Percentiles rank a stretch among this genome's conserved stretches.
These are phyloP conservation scores for Drosophila triauraria DNA, from an alignment of 1,140 invertebrate genomes.

Conservation along the genomic window DNA sequence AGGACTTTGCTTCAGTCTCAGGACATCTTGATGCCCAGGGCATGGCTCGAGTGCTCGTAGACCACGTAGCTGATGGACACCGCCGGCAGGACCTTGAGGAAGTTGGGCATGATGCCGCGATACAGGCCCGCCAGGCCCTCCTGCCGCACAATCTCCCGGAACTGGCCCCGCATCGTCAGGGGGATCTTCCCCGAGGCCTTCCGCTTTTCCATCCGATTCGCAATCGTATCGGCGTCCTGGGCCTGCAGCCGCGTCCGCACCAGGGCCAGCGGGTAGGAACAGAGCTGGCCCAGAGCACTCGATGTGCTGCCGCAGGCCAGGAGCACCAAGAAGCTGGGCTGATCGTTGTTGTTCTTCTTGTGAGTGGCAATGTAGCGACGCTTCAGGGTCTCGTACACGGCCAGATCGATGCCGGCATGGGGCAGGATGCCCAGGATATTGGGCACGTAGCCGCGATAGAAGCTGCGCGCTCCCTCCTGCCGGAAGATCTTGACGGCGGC, in stretches of 20 bases:
- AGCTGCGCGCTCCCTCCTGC: constrained; percentile 93
- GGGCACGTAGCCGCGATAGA: constrained; percentile 97
- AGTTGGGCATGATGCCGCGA: constrained; percentile 98
- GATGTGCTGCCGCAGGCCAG: constrained; percentile 96
- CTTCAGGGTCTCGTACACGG: constrained; percentile 98
- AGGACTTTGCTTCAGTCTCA: constrained; percentile 50
- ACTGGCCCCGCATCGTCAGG: constrained; percentile 91
- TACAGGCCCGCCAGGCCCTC: constrained; percentile 97
- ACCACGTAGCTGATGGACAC: constrained; percentile 99
- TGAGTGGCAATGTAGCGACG: constrained; percentile 92
- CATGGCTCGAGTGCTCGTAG: constrained; percentile 90
- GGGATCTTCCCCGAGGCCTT: constrained; percentile 42
- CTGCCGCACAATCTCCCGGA: constrained; percentile 93
- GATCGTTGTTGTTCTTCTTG: constrained; percentile 86
- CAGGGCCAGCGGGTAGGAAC: constrained; percentile 98
- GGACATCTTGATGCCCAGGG: constrained; percentile 84
- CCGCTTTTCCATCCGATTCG: constrained; percentile 51
- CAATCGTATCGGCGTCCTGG: constrained; percentile 86
- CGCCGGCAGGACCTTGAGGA: constrained; percentile 95
- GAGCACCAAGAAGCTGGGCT: constrained; percentile 92
- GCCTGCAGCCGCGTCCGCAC: constrained; percentile 98
- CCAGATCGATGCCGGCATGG: constrained; percentile 99
- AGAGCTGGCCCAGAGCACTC: constrained; percentile 97
- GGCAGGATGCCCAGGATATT: constrained; percentile 99
- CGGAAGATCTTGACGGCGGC: constrained; percentile 95